A percentile compares a stretch with the other conserved stretches of the same genome.
phyloP scores from a whole-genome alignment of 2,888 invertebrate species.

The Drosophila quasianomalipes region DNA sequence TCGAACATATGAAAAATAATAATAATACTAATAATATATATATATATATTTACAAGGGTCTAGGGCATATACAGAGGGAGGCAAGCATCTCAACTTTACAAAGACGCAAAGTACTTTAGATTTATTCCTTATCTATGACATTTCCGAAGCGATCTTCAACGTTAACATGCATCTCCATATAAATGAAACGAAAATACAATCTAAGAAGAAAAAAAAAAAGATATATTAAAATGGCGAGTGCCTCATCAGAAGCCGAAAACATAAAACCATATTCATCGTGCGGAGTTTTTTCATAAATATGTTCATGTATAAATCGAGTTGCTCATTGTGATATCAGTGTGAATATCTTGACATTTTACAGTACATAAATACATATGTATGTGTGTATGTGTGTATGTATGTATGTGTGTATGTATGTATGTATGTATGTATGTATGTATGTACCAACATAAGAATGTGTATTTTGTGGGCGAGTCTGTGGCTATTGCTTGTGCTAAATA shows the following conservation, averaged over 20 bases:
- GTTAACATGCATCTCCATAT: neutral
- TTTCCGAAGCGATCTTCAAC: neutral
- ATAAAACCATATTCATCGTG: neutral
- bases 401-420: neutral
- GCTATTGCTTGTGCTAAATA: conserved; percentile 23
- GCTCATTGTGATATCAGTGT: conserved; percentile 11
- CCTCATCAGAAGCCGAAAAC: neutral
- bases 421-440: neutral
- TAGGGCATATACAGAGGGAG: neutral
- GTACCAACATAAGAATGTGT: neutral
- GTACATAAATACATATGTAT: neutral
- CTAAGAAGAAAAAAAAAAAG: neutral
- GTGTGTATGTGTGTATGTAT: neutral
- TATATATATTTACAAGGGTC: neutral
- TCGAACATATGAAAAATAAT: neutral
- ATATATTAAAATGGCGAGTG: neutral
- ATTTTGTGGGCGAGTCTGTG: neutral
- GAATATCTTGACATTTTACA: neutral
- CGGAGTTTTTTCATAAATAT: neutral
- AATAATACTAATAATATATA: neutral
- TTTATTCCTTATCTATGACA: neutral
- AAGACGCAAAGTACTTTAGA: neutral
- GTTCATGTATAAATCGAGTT: neutral
- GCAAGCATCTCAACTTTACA: neutral
- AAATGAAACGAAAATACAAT: neutral